These are phyloP conservation scores for Leptarthrus brevirostris DNA, from an alignment of 2,888 invertebrate genomes.

Conservation along the genomic window DNA sequence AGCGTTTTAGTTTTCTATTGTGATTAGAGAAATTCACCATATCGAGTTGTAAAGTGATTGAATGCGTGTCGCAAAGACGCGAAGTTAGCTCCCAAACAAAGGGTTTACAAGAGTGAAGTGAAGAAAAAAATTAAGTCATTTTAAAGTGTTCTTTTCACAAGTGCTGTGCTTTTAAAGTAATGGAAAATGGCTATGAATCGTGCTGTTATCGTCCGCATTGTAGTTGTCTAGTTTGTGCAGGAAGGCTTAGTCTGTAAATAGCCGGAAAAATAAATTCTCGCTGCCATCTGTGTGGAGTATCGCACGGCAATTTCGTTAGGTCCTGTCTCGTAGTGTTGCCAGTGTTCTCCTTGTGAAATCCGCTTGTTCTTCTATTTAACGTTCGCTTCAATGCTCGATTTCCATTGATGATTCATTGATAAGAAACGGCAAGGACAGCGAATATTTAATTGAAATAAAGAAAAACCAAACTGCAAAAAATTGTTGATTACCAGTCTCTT, in stretches of 20 bases:
- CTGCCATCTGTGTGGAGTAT: slow-evolving; percentile 12
- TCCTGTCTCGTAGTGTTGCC: not conserved
- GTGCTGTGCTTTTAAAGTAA: not conserved
- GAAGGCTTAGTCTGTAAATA: not conserved
- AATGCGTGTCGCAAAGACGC: slow-evolving; percentile 20
- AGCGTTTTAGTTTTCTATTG: no score
- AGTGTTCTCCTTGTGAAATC: not conserved
- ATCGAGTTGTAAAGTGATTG: not conserved
- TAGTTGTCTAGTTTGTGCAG: not conserved
- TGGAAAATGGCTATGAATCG: slow-evolving; percentile 17
- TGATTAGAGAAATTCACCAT: not conserved
- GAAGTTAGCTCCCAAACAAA: not conserved
- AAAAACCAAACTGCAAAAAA: not conserved
- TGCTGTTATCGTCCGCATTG: not conserved
- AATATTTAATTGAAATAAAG: slow-evolving; percentile 2
- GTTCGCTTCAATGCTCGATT: not conserved
- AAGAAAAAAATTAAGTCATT: not conserved
- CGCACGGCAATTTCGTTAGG: not conserved
- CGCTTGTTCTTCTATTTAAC: no score
- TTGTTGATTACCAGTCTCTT: not conserved
- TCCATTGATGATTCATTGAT: not conserved
- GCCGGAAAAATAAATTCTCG: slow-evolving; percentile 14
- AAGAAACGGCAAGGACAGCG: slow-evolving; percentile 13
- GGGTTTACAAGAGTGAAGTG: not conserved
- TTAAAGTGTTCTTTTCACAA: not conserved